Base-by-base conservation (phyloP, 2,888 invertebrate genomes). In the Epinotia bilunana region DNA sequence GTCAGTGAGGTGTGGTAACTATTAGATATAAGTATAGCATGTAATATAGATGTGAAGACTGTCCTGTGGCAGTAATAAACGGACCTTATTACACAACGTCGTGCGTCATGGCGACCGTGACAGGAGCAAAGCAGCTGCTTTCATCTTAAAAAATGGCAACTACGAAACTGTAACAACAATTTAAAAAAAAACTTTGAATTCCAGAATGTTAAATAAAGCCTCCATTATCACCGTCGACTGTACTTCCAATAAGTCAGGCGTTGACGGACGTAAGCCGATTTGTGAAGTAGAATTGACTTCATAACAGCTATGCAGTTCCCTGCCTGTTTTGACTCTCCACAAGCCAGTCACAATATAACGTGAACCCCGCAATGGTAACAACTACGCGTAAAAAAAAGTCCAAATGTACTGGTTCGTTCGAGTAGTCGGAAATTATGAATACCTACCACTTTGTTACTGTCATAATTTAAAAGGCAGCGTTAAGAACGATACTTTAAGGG, bases 401-500 rank as follows among this genome's bases (percentile, higher is more conserved):
- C n/a, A 0, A 6, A 16, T 13, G 16, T 6, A 53, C 6, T n/a
- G n/a, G 53, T n/a, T 7, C 7, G 0, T 13, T n/a, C 6, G 53
- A 53, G n/a, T 6, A 53, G 53, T 53, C 3, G 49, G 49, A n/a
- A 49, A 49, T 49, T 49, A 16, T 49, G 16, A 49, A 49, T 49
- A 49, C 49, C 49, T 16, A 49, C 16, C 64, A 57, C 62, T 64
- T 53, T 49, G 57, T 63, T 70, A 20, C 53, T 20, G 49, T 67
- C 63, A 70, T 63, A 62, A 70, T 60, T 53, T 64, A 70, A 70
- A 68, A 73, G 73, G 68, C 28, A 49, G 20, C 28, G 65, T 9
- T 9, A 58, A 49, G 39, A 69, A 16, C 20, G 70, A 58, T 70
- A 74, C 70, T 64, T 74, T 70, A 70, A 63, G 70, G 53, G 74